phyloP scores from a whole-genome alignment of 2,888 invertebrate genomes.

The Hirtodrosophila confusa region DNA sequence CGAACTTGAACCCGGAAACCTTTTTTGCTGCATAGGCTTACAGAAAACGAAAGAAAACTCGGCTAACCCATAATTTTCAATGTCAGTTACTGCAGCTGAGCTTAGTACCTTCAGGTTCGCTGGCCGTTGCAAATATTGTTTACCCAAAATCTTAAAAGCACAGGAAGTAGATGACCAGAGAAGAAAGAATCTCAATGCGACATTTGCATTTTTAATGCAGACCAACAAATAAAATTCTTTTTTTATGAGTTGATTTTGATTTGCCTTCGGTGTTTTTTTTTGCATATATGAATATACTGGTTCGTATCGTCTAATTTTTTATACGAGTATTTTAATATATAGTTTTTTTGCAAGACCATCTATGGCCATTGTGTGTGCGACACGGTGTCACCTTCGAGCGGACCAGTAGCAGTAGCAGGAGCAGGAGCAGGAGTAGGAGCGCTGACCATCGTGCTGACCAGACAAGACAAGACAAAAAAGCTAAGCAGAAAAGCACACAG shows the following conservation, averaged over 20 bases:
- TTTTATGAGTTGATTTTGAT: constrained; percentile 64
- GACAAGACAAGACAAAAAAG: constrained; percentile 61
- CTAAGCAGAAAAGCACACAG: constrained; percentile 78
- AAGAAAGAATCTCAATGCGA: constrained; percentile 68
- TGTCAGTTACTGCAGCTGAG: constrained; percentile 24
- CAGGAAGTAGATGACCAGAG: constrained; percentile 55
- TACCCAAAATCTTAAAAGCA: constrained; percentile 76
- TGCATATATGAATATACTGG: constrained; percentile 51
- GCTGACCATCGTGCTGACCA: constrained; percentile 48
- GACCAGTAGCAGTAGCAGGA: constrained; percentile 1
- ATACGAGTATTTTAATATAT: constrained; percentile 32
- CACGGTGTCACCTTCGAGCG: constrained; percentile 81
- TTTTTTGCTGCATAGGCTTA: background rate
- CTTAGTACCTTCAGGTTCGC: constrained; percentile 37
- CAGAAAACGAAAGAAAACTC: background rate
- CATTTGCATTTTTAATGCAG: constrained; percentile 83
- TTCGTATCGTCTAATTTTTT: constrained; percentile 45
- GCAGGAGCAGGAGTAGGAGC: background rate
- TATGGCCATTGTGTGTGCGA: constrained; percentile 66
- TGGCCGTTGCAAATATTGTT: constrained; percentile 63
- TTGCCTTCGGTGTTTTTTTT: constrained; percentile 45
- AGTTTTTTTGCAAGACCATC: constrained; percentile 27
- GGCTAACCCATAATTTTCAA: constrained; percentile 20
- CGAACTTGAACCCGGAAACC: background rate
- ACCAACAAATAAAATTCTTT: constrained; percentile 67